Conservation (phyloP, 2,888 invertebrate genomes). For the Nineta flava region DNA sequence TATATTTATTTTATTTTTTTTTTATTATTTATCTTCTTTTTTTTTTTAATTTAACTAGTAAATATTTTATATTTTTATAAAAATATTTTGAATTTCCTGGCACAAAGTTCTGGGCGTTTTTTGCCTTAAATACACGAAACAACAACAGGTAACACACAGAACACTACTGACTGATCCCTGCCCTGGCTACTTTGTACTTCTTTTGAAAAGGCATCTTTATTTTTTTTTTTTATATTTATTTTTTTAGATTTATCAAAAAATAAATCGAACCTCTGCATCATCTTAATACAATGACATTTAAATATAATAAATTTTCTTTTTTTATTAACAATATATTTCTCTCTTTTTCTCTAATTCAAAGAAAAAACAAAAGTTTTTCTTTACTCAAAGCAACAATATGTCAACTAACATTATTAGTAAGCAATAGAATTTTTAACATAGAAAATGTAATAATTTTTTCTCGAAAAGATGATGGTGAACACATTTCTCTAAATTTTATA, state of each 20-base stretch:
- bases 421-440: not conserved
- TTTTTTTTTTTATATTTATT: not conserved
- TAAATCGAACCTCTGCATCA: not conserved
- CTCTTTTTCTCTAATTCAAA: not conserved
- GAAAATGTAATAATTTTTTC: not conserved
- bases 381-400: not conserved
- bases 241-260: constrained; percentile 1
- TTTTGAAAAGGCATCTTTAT: constrained; percentile 25
- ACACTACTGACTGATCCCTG: constrained; percentile 14
- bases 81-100: constrained; percentile 17
- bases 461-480: not conserved
- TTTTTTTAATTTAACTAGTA: not conserved
- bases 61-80: constrained; percentile 16
- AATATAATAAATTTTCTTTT: too few relatives aligned
- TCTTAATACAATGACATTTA: too few relatives aligned
- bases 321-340: not conserved
- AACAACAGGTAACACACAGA: constrained; percentile 9
- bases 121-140: not conserved
- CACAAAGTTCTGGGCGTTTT: constrained; percentile 3
- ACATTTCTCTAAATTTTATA: not conserved
- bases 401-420: not conserved
- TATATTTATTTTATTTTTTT: not conserved
- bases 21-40: not conserved
- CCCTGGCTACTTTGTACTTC: constrained; percentile 28
- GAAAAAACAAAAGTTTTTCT: not conserved